Base-by-base conservation (phyloP, 2,797 vertebrate species). In the Acanthurus leucopareius region DNA sequence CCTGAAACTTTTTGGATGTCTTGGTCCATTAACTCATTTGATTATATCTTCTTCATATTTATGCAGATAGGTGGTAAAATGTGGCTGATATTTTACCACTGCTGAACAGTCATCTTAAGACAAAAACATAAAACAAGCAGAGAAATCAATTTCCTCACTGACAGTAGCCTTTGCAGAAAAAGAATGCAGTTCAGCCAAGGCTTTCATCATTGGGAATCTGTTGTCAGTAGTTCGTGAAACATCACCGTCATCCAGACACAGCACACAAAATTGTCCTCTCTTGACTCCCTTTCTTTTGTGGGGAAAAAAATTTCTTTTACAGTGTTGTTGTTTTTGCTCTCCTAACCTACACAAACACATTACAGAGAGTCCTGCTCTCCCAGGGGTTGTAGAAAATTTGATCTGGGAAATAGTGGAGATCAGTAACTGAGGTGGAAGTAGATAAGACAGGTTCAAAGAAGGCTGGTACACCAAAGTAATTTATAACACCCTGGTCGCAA, bases 371-470 rank as follows among this genome's bases (percentile, higher is more conserved):
- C 20, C 25, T 4, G 17, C 25, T 61, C 28, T 75, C 76, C 25
- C 67, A 16, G 63, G 68, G 58, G 20, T 17, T 71, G 58, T 64
- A 51, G 72, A 32, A 84, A 82, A 88, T 80, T 72, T 69, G 58
- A 79, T 81, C 52, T 64, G 65, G 61, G 73, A 85, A 86, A 77
- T 58, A 3, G 48, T 73, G 53, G 32, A 82, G 80, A 75, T 73
- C 61, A n/a, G 75, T 58, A 66, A 72, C 20, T 49, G 48, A 74
- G 61, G 52, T 69, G 63, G 60, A 73, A 73, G 44, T 54, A 61
- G 73, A 87, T 74, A 22, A 75, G 66, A 59, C 35, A 17, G 48
- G 47, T 80, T 82, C 53, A 68, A 75, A 71, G 19, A 38, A 73
- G 49, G 57, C 14, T 0, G 72, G 35, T 15, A 17, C 66, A 16